Evolutionary conservation across 1,140 invertebrate species (phyloP).

Genomic region (Heterodera schachtii): DNA sequence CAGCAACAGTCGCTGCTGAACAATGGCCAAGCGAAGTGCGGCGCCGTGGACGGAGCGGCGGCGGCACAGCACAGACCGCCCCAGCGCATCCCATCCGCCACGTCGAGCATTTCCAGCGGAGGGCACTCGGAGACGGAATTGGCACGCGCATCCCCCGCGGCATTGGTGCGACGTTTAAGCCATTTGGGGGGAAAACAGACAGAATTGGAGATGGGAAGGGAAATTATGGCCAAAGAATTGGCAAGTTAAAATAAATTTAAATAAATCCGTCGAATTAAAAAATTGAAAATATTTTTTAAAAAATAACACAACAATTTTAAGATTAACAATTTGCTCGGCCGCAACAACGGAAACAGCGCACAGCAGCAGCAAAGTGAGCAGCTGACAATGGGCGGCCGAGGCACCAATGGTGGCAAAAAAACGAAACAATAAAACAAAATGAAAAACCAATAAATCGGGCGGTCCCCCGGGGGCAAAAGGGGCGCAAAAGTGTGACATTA

Average conservation of each 20-base stretch:
- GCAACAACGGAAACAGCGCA: background rate
- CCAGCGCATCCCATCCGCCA: background rate
- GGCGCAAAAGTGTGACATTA: background rate
- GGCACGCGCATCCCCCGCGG: background rate
- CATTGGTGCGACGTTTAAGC: background rate
- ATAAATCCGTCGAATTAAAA: no score
- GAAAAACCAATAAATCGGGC: background rate
- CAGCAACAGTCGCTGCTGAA: background rate
- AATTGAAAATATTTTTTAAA: no score
- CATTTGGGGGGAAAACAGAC: background rate
- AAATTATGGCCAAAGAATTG: no score
- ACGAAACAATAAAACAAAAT: background rate
- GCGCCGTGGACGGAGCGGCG: no score
- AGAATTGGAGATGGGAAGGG: no score
- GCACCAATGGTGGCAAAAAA: background rate
- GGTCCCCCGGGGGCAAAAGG: no score
- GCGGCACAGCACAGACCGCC: background rate
- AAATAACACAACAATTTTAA: background rate
- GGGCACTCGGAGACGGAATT: background rate
- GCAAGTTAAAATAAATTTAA: no score
- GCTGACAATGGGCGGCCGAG: background rate
- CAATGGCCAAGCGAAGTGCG: background rate
- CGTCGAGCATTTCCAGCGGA: background rate
- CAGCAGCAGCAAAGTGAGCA: background rate
- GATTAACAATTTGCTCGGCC: background rate